Base-by-base conservation (phyloP, 2,888 invertebrate species). In the Agrotis segetum region DNA sequence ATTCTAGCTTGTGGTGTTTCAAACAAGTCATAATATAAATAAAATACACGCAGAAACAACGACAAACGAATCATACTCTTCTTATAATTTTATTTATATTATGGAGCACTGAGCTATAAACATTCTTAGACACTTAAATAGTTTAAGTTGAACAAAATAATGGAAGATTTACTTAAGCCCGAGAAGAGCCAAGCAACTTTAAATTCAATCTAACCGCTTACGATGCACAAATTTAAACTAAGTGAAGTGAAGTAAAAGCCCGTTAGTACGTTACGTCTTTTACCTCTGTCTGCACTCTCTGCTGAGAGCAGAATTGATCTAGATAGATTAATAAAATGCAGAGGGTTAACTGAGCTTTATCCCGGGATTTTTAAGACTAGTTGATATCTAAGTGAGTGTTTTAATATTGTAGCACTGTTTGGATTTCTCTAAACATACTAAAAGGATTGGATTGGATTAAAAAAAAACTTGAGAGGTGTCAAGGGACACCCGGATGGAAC, bases 141-240 rank as follows among this genome's bases (percentile, higher is more conserved):
- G 6, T 34, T 24, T 4, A 17, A 17, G 6, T 40, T 17, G 9
- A 46, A 58, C 13, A 68, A 76, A 24, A 24, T 24, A 24, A 77
- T 40, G 14, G 17, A 49, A 44, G 13, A 77, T 19, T 17, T 24
- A 50, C 24, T 50, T 19, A 50, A 58, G 70, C 24, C 50, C 13
- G 3, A 24, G 29, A n/a, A 47, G n/a, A 68, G 21, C 34, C 7
- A 49, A 68, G 49, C n/a, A 40, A 67, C 34, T 67, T 40, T 69
- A 50, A 68, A 71, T 61, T 73, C 73, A 73, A 71, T 71, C 52
- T 50, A 52, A 76, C 72, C 56, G 69, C 72, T 72, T 69, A 46
- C 56, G 46, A 56, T 76, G 69, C 72, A 72, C 56, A 50, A 76
- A 69, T 69, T 58, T 14, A 24, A 69, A 69, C 21, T 50, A 58